phyloP scores from a whole-genome alignment of 2,797 vertebrate species.

The Argya squamiceps region DNA sequence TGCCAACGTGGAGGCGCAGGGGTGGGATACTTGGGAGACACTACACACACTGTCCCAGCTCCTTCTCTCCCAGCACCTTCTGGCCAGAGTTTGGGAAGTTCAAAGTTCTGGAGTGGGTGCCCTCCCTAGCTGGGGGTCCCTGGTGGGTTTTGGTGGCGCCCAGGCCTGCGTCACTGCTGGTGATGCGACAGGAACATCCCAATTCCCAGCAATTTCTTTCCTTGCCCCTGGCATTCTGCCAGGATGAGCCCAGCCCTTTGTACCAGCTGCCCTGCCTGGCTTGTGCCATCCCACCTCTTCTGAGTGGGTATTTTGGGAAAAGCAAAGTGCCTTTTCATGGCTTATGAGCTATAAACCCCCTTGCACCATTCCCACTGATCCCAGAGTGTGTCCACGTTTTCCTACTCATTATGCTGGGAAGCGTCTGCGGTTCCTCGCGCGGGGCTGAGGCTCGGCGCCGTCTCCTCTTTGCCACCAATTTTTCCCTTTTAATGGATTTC shows the following conservation, averaged over 20 bases:
- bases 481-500: background rate
- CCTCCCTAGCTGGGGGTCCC: rapidly evolving
- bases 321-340: background rate
- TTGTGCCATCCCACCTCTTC: rapidly evolving
- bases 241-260: background rate
- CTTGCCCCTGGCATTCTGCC: background rate
- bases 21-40: background rate
- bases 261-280: background rate
- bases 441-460: rapidly evolving
- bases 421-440: rapidly evolving
- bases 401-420: background rate
- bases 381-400: background rate
- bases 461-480: background rate
- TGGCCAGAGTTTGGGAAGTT: background rate
- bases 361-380: background rate
- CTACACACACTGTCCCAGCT: no score
- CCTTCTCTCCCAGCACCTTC: background rate
- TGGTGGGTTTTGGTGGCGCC: background rate
- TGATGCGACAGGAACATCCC: background rate
- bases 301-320: background rate
- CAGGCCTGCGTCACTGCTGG: rapidly evolving
- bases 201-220: background rate
- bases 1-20: rapidly evolving
- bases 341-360: background rate
- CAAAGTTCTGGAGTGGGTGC: background rate